Percentiles rank a stretch among this genome's conserved stretches.
Conservation (phyloP, 2,888 invertebrate genomes). For the Scaptomyza caliginosa region DNA sequence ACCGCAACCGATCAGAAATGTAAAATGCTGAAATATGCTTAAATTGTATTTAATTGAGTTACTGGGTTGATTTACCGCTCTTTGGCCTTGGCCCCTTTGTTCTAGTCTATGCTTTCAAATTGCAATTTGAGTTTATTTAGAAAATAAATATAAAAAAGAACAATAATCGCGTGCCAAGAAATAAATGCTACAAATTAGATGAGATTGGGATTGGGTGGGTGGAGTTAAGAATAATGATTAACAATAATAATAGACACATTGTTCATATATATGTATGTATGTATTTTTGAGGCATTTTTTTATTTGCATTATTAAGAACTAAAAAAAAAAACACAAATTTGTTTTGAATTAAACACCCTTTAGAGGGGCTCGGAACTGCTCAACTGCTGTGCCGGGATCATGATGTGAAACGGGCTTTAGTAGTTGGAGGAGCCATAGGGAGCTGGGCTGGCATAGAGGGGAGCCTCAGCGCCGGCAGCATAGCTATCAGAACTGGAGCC, state of each 20-base stretch:
- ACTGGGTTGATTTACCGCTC: not conserved
- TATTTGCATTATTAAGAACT: slow-evolving; percentile 61
- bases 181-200: not conserved
- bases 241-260: too few relatives aligned
- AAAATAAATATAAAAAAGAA: too few relatives aligned
- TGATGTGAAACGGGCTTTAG: slow-evolving; percentile 25
- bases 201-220: not conserved
- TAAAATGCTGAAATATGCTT: slow-evolving; percentile 36
- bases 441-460: slow-evolving; percentile 64
- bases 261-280: not conserved
- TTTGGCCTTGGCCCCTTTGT: slow-evolving; percentile 44
- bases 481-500: slow-evolving; percentile 58
- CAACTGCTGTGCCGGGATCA: not conserved
- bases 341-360: slow-evolving; percentile 50
- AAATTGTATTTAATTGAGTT: not conserved
- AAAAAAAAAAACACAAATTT: slow-evolving; percentile 62
- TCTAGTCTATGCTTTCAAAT: slow-evolving; percentile 26
- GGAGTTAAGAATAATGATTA: too few relatives aligned
- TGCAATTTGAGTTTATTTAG: not conserved
- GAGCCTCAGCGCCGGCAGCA: slow-evolving; percentile 50
- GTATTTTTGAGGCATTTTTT: slow-evolving; percentile 45
- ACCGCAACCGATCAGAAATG: slow-evolving; percentile 17
- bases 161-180: too few relatives aligned
- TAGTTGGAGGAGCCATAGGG: slow-evolving; percentile 65
- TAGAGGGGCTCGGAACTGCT: slow-evolving; percentile 21